These are phyloP conservation scores for Lamellibrachia satsuma DNA, from an alignment of 2,888 invertebrate species.

Conservation along the genomic window DNA sequence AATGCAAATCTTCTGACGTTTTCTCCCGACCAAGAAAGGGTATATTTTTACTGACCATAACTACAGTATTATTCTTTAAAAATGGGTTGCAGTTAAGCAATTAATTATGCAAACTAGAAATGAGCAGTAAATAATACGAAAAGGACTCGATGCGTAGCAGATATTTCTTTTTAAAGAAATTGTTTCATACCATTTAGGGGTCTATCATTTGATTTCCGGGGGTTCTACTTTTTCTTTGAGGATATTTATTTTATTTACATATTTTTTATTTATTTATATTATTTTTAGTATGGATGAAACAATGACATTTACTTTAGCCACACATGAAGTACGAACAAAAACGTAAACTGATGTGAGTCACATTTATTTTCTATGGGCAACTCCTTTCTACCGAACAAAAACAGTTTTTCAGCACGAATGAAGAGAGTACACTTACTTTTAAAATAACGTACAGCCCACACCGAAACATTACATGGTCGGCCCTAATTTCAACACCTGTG, in stretches of 20 bases:
- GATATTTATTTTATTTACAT: no score
- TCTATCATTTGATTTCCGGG: background rate
- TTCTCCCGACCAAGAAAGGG: background rate
- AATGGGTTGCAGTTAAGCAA: background rate
- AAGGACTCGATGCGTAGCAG: background rate
- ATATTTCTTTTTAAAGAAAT: background rate
- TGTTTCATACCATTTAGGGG: background rate
- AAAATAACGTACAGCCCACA: background rate
- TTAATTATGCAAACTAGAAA: no score
- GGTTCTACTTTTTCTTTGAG: background rate
- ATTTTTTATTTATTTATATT: no score
- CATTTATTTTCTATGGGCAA: background rate
- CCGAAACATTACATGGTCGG: background rate
- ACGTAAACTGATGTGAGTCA: background rate
- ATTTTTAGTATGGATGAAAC: no score
- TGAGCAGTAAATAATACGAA: background rate
- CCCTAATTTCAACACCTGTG: constrained; percentile 6
- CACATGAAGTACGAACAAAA: background rate
- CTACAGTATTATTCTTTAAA: background rate
- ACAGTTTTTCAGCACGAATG: background rate
- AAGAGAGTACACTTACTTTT: background rate
- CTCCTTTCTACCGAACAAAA: background rate
- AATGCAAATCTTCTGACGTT: background rate
- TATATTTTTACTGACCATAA: background rate
- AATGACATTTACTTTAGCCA: background rate